Percentiles rank a stretch among this genome's conserved stretches.
phyloP scores from a whole-genome alignment of 2,888 invertebrate genomes.

The Monopis laevigella region DNA sequence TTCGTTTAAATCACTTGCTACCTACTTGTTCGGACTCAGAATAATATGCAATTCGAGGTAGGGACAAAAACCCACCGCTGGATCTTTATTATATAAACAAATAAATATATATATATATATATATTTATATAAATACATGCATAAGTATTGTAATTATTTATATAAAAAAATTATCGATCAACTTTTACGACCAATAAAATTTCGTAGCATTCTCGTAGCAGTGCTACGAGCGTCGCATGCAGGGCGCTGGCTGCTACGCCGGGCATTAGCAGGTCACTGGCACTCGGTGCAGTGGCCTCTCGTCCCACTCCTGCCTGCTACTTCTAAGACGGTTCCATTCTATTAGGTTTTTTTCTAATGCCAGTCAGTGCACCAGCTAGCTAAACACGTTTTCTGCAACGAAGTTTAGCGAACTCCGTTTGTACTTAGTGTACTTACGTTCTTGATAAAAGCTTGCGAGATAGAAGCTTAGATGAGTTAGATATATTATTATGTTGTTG shows the following conservation, averaged over 20 bases:
- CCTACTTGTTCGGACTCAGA: no score
- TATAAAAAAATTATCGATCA: not conserved
- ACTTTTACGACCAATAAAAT: not conserved
- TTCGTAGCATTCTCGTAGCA: constrained; percentile 3
- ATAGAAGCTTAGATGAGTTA: no score
- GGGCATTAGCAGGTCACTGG: constrained; percentile 51
- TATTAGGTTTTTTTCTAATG: constrained; percentile 11
- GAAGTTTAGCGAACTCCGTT: constrained; percentile 8
- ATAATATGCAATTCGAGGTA: no score
- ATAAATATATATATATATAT: no score
- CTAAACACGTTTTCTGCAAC: constrained; percentile 22
- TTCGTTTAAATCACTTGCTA: no score
- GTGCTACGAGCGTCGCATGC: constrained; percentile 40
- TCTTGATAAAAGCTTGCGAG: no score
- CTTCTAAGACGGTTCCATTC: constrained; percentile 8
- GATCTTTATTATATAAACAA: no score
- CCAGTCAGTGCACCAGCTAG: constrained; percentile 59
- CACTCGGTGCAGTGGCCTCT: constrained; percentile 33
- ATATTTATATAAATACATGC: no score
- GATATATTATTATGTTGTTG: no score
- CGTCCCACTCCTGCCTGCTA: constrained; percentile 3
- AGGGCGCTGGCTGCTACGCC: constrained; percentile 57
- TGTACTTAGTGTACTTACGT: no score
- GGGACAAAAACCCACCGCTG: no score
- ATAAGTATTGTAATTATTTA: no score